Evolutionary conservation across 2,113 vertebrate species (phyloP), one percentile per base, ranked within the genome.

Genomic region (Nothocercus nigrocapillus): DNA sequence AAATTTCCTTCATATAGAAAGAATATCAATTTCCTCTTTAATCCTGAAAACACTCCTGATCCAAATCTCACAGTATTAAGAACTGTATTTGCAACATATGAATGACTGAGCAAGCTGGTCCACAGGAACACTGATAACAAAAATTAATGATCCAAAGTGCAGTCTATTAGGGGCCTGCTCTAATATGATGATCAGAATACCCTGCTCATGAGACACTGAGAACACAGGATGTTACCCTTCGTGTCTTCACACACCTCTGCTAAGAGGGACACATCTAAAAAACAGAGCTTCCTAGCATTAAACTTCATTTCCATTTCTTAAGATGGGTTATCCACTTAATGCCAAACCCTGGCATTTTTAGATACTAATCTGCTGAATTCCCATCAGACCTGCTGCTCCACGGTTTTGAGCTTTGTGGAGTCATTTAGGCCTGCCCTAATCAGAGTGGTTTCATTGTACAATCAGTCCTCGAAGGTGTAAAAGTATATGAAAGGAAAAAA

Each of bases 291-390:
- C 83, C 83, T 85, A 4, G 1, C 42, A 25, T 56, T 77, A 49
- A 42, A 21, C 47, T 91, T 90, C 42, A 78, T 22, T 89, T 89
- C 53, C 34, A 72, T n/a, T 86, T 93, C 72, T 84, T 83, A 76
- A 86, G 83, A 62, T 30, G 36, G 20, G 22, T 82, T 94, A 83
- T 82, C 69, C 80, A 78, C 69, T 93, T 95, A 73, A 61, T 75
- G 53, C 45, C 88, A 90, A 97, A 90, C 44, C 53, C 47, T 79
- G 53, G 77, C 73, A 85, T 86, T 83, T 64, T 92, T 86, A 90
- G 66, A 40, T 53, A 62, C 53, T 96, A 94, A 88, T 86, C 85
- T 94, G 58, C 66, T 88, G 44, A 91, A 93, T 83, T 93, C 88
- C 82, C 66, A 79, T 72, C 3, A 0, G 61, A 72, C 42, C 79